Percentiles rank a stretch among this genome's conserved stretches.
Conservation (phyloP, 2,113 vertebrate genomes). For the Seriola aureovittata region DNA sequence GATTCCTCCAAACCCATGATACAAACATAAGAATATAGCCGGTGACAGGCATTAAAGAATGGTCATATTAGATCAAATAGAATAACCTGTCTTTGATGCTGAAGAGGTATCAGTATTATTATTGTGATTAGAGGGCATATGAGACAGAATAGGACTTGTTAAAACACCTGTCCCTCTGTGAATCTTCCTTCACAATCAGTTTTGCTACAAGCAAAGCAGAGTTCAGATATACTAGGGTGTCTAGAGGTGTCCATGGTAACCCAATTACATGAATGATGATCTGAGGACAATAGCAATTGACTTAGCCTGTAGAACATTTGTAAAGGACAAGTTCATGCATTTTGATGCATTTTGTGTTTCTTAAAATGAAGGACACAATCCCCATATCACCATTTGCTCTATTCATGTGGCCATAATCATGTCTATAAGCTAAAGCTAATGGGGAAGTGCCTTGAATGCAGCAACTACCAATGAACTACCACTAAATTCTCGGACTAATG, state of each 20-base stretch:
- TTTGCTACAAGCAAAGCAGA: constrained; percentile 26
- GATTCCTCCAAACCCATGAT: constrained; percentile 68
- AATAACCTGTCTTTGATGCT: constrained; percentile 80
- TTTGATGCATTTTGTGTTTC: neutral
- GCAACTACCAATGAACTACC: neutral
- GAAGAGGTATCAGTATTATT: constrained; percentile 64
- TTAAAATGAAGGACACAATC: neutral
- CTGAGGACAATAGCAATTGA: neutral
- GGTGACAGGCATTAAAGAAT: constrained; percentile 77
- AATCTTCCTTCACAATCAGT: constrained; percentile 15
- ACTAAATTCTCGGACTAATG: neutral
- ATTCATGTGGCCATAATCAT: neutral
- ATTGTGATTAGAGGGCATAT: constrained; percentile 65
- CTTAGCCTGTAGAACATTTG: neutral
- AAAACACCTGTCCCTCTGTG: constrained; percentile 38
- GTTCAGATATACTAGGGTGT: constrained; percentile 31
- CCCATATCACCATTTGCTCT: neutral
- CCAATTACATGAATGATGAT: constrained; percentile 1
- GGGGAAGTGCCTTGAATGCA: neutral
- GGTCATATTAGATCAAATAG: constrained; percentile 78
- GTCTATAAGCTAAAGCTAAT: neutral
- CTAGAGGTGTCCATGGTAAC: constrained; percentile 19
- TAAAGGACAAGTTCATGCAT: neutral
- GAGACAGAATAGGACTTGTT: constrained; percentile 53
- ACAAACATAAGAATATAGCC: constrained; percentile 81